These are phyloP conservation scores for Adineta ricciae DNA, from an alignment of 2,888 invertebrate species.

Conservation along the genomic window DNA sequence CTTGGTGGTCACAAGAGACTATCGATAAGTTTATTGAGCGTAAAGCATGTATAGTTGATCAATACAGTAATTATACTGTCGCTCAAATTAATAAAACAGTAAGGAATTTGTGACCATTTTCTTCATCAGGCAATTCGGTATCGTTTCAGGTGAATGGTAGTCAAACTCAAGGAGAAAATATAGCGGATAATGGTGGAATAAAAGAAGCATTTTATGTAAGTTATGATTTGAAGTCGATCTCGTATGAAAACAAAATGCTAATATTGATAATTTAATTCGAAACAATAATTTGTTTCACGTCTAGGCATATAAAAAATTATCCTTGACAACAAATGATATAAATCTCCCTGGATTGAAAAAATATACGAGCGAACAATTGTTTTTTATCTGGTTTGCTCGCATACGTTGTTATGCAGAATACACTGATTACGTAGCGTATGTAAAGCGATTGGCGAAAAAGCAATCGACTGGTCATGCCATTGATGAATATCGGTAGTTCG, in stretches of 20 bases:
- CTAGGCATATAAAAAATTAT: neutral
- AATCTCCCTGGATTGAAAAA: neutral
- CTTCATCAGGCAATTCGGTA: neutral
- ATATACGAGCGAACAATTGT: neutral
- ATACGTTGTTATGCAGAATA: neutral
- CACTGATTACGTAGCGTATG: neutral
- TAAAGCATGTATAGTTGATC: conserved; percentile 76
- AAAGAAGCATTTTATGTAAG: conserved; percentile 75
- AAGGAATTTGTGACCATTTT: conserved; percentile 29
- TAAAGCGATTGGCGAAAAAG: neutral
- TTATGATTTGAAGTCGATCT: neutral
- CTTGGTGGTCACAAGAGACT: conserved; percentile 93
- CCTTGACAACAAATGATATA: neutral
- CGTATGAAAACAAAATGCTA: neutral
- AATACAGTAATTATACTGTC: conserved; percentile 74
- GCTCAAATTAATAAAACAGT: conserved; percentile 48
- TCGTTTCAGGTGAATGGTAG: conserved; percentile 64
- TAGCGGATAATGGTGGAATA: conserved; percentile 84
- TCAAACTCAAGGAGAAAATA: conserved; percentile 84
- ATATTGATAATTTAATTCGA: neutral
- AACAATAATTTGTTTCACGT: neutral
- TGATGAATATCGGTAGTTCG: neutral
- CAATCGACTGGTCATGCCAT: neutral
- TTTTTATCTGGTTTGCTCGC: neutral
- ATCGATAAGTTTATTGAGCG: conserved; percentile 74